Conservation (phyloP, 1,140 invertebrate genomes). For the Drosophila obscura region DNA sequence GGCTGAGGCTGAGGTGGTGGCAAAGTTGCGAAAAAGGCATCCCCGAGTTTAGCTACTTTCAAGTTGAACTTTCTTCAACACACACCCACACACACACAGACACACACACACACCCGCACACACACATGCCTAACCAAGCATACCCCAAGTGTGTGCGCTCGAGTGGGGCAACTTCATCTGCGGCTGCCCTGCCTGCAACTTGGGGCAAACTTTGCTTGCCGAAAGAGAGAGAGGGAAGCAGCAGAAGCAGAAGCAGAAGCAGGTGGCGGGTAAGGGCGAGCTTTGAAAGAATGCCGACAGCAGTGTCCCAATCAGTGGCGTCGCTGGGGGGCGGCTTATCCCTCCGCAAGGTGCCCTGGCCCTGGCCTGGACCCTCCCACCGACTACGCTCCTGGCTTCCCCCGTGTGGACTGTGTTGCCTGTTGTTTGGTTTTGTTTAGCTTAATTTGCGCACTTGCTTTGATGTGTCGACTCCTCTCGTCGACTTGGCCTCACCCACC, state of each 20-base stretch:
- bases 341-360: too few relatives aligned
- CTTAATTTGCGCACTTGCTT: slow-evolving; percentile 79
- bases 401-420: slow-evolving; percentile 16
- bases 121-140: slow-evolving; percentile 39
- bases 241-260: background rate
- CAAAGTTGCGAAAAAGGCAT: slow-evolving; percentile 59
- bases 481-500: too few relatives aligned
- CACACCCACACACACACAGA: slow-evolving; percentile 17
- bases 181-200: slow-evolving; percentile 58
- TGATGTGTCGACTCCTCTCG: slow-evolving; percentile 63
- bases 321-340: background rate
- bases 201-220: slow-evolving; percentile 46
- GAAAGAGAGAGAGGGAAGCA: background rate
- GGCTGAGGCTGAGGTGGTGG: slow-evolving; percentile 27
- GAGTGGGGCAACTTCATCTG: slow-evolving; percentile 75
- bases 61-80: slow-evolving; percentile 52
- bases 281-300: slow-evolving; percentile 72
- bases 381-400: slow-evolving; percentile 7
- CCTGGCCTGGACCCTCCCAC: background rate
- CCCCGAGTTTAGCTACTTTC: slow-evolving; percentile 53
- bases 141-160: slow-evolving; percentile 54
- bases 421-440: slow-evolving; percentile 73
- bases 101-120: background rate
- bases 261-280: background rate
- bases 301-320: slow-evolving; percentile 31